Conservation (phyloP, 2,113 vertebrate genomes). For the Larimichthys crocea region DNA sequence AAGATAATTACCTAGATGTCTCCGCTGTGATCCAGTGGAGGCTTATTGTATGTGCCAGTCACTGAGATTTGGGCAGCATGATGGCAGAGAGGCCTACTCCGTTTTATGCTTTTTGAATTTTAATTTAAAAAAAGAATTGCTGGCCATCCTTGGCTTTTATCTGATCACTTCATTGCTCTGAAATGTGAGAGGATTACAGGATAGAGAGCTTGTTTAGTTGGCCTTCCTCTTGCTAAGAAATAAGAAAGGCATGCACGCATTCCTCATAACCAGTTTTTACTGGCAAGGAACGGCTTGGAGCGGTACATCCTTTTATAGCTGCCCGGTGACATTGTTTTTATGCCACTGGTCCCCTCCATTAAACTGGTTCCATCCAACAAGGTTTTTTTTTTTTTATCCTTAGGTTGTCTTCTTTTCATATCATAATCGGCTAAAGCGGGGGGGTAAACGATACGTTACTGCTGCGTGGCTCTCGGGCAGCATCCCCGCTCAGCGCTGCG, state of each 20-base stretch:
- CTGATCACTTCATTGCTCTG: slow-evolving; percentile 25
- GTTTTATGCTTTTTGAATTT: slow-evolving; percentile 20
- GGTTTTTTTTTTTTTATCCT: too few species aligned
- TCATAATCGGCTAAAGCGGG: background rate
- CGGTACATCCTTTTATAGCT: slow-evolving; percentile 1
- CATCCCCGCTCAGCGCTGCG: background rate
- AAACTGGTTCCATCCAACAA: background rate
- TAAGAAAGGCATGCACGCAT: background rate
- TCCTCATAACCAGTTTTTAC: background rate
- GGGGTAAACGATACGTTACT: background rate
- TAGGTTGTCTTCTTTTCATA: background rate
- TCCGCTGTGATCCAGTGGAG: slow-evolving; percentile 36
- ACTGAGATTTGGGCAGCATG: slow-evolving; percentile 42
- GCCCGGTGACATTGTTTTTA: background rate
- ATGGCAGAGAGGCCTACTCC: slow-evolving; percentile 42
- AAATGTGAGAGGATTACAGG: slow-evolving; percentile 27
- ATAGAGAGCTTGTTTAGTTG: background rate
- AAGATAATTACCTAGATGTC: slow-evolving; percentile 67
- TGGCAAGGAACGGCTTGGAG: background rate
- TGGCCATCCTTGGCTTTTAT: slow-evolving; percentile 20
- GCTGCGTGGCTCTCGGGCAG: background rate
- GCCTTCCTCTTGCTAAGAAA: background rate
- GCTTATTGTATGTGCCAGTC: slow-evolving; percentile 45
- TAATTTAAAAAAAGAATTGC: slow-evolving; percentile 28
- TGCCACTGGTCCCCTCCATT: background rate